Evolutionary conservation across 1,140 invertebrate species (phyloP).

Genomic region (Papilio aristodemus): DNA sequence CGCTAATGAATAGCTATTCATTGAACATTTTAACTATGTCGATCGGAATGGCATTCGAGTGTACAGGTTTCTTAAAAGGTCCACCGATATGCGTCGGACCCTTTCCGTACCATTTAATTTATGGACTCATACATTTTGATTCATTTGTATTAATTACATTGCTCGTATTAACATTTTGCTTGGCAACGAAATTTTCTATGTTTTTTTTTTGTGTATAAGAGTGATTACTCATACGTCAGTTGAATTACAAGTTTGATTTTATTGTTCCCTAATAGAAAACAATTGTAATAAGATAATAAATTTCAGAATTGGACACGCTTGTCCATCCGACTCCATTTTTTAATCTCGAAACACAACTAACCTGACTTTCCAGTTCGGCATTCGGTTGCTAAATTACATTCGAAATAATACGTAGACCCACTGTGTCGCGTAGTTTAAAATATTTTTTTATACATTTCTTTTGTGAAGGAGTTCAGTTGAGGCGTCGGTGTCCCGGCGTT

Average conservation of each 20-base stretch:
- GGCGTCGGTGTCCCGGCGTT: slow-evolving; percentile 51
- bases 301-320: slow-evolving; percentile 56
- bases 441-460: slow-evolving; percentile 50
- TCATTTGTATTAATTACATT: slow-evolving; percentile 74
- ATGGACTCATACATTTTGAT: slow-evolving; percentile 69
- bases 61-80: slow-evolving; percentile 79
- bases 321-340: slow-evolving; percentile 52
- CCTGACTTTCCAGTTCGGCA: slow-evolving; percentile 44
- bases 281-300: slow-evolving; percentile 62
- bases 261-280: slow-evolving; percentile 59
- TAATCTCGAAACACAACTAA: slow-evolving; percentile 42
- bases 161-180: slow-evolving; percentile 63
- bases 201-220: slow-evolving; percentile 42
- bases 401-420: slow-evolving; percentile 52
- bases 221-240: slow-evolving; percentile 41
- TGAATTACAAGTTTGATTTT: slow-evolving; percentile 35
- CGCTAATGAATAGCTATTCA: slow-evolving; percentile 80
- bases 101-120: slow-evolving; percentile 77
- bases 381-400: slow-evolving; percentile 59
- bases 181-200: slow-evolving; percentile 37
- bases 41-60: slow-evolving; percentile 74
- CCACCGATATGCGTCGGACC: slow-evolving; percentile 70
- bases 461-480: slow-evolving; percentile 48
- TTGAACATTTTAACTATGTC: slow-evolving; percentile 79
- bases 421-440: slow-evolving; percentile 44